phyloP scores from a whole-genome alignment of 2,888 invertebrate genomes.

The Pardosa pseudoannulata region DNA sequence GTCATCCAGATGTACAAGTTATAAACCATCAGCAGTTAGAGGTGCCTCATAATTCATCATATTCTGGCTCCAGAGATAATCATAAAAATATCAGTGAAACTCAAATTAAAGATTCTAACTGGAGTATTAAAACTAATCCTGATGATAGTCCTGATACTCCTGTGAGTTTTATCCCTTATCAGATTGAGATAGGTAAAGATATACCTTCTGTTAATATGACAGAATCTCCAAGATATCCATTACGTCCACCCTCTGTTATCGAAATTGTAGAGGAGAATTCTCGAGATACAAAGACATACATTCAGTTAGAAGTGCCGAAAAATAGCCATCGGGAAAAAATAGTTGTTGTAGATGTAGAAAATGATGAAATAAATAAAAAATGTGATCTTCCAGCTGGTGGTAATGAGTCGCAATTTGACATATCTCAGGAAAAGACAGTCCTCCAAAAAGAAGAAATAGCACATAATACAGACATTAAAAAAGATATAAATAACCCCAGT shows the following conservation, averaged over 20 bases:
- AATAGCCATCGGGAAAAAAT: constrained; percentile 61
- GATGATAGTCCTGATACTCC: background rate
- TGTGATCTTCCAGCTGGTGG: background rate
- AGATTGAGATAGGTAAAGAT: constrained; percentile 27
- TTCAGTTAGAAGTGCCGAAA: constrained; percentile 64
- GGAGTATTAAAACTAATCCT: constrained; percentile 35
- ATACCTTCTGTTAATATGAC: constrained; percentile 1
- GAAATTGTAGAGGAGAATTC: constrained; percentile 51
- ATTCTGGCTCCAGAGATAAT: background rate
- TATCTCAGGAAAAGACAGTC: constrained; percentile 10
- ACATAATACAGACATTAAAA: background rate
- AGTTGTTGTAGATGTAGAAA: constrained; percentile 64
- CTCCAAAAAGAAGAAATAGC: background rate
- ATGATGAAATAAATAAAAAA: constrained; percentile 60
- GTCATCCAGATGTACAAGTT: background rate
- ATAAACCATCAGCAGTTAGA: background rate
- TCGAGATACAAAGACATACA: constrained; percentile 62
- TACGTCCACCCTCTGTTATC: constrained; percentile 53
- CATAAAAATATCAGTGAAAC: constrained; percentile 30
- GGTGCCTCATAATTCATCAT: background rate
- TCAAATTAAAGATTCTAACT: constrained; percentile 25
- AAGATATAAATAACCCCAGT: background rate
- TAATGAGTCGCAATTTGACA: background rate
- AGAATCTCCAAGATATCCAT: constrained; percentile 6
- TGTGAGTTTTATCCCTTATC: background rate